Base-by-base conservation (phyloP, 2,113 vertebrate genomes). In the Microcebus lehilahytsara region DNA sequence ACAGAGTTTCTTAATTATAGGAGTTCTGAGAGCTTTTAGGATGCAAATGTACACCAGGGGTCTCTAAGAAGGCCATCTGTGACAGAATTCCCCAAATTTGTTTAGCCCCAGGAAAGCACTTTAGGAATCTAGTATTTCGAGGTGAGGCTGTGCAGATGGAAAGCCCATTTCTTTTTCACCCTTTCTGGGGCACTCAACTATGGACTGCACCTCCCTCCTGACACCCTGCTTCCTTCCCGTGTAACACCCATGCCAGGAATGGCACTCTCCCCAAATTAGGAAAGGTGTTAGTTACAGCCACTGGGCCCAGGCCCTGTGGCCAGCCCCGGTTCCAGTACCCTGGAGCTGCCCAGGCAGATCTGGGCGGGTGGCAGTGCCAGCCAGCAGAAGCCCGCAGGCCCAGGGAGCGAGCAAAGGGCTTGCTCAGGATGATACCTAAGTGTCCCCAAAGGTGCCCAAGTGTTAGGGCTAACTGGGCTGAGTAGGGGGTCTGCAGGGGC, bases 181-280 rank as follows among this genome's bases (percentile, higher is more conserved):
- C 20, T 92, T 72, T 86, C 51, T 62, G 9, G 34, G 71, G 49
- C 62, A 46, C 67, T 78, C 14, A 17, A 1, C 19, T 51, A 74
- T 80, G 16, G 32, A 23, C 13, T 53, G 51, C 12, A 30, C 46
- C 34, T 71, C 32, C 78, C n/a, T 93, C n/a, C 56, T 32, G 37
- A 85, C 62, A 67, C 49, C 80, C 62, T 53, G 34, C 40, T 83
- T 81, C 51, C 84, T 74, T 19, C 22, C 56, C 30, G 25, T 49
- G 71, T 84, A 56, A 42, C 87, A 62, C 37, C 42, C 84, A 93
- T 81, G 58, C 89, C 64, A 46, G 34, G 87, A 94, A n/a, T 32
- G 40, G 53, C 30, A 56, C 2, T 62, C 56, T 93, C 66, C 66
- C 74, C 84, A 92, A 93, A 90, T 96, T 89, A 96, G 94, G 89